Conservation (phyloP, 2,113 vertebrate genomes). For the Mus spicilegus region DNA sequence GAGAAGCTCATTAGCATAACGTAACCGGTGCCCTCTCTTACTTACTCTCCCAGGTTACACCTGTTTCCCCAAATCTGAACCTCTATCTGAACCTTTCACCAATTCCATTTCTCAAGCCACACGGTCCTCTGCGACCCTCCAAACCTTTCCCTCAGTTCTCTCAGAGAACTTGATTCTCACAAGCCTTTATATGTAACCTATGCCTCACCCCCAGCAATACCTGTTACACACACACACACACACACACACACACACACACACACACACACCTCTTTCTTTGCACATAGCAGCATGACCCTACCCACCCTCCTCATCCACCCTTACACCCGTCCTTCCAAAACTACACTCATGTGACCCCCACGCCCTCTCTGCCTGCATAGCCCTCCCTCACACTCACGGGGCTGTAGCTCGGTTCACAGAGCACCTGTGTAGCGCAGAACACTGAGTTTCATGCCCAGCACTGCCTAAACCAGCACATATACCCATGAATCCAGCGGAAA, state of each 20-base stretch:
- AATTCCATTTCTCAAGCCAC: neutral
- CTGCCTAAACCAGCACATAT: neutral
- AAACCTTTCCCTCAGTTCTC: neutral
- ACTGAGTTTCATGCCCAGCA: neutral
- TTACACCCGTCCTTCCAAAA: neutral
- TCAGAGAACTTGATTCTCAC: neutral
- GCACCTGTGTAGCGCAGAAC: too few relatives aligned
- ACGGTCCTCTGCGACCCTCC: neutral
- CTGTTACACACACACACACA: neutral
- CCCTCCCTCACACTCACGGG: neutral
- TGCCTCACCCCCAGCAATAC: neutral
- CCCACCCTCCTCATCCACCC: neutral
- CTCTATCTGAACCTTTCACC: neutral
- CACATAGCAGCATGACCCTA: neutral
- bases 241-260: neutral
- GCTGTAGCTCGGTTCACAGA: neutral
- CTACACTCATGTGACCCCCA: neutral
- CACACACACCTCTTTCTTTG: neutral
- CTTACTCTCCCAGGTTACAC: neutral
- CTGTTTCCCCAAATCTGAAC: neutral
- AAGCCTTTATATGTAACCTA: neutral
- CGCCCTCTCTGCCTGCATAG: neutral
- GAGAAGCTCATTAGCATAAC: neutral
- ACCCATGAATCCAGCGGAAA: neutral
- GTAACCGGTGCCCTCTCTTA: neutral